Percentiles rank a stretch among this genome's conserved stretches.
Conservation (phyloP, 1,140 invertebrate species). For the Cyrtorhinus lividipennis region DNA sequence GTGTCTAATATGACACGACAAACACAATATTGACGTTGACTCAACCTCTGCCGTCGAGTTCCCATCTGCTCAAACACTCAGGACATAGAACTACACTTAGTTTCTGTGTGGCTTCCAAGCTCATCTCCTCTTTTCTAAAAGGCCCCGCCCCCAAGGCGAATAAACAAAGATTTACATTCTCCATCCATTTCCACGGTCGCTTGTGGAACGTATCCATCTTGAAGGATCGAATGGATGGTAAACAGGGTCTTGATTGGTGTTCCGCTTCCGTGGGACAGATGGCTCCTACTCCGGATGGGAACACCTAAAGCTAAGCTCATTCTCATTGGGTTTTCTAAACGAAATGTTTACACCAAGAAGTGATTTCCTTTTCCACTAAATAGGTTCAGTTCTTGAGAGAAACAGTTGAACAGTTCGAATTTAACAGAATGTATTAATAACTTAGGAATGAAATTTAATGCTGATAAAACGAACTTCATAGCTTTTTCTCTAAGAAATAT, state of each 20-base stretch:
- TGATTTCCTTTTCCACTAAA: no score
- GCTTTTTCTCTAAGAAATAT: no score
- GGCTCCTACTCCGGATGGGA: background rate
- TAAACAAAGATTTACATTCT: no score
- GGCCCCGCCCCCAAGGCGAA: no score
- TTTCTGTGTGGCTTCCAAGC: background rate
- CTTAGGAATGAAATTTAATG: background rate
- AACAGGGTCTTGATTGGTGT: background rate
- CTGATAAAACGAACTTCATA: no score
- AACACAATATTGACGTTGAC: constrained; percentile 9
- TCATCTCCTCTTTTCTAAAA: no score
- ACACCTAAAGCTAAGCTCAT: background rate
- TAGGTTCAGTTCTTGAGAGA: background rate
- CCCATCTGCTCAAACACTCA: constrained; percentile 2
- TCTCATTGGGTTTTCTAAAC: background rate
- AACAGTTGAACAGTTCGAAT: background rate
- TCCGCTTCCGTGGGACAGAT: background rate
- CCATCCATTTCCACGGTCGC: background rate
- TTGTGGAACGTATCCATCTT: background rate
- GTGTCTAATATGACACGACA: constrained; percentile 9
- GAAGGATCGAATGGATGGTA: background rate
- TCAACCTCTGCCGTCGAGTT: background rate
- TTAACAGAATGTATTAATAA: background rate
- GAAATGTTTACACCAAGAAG: background rate
- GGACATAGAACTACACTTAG: constrained; percentile 6